These are phyloP conservation scores for Pocillopora damicornis DNA, from an alignment of 64 coral and sea anemone genomes.

Conservation along the genomic window DNA sequence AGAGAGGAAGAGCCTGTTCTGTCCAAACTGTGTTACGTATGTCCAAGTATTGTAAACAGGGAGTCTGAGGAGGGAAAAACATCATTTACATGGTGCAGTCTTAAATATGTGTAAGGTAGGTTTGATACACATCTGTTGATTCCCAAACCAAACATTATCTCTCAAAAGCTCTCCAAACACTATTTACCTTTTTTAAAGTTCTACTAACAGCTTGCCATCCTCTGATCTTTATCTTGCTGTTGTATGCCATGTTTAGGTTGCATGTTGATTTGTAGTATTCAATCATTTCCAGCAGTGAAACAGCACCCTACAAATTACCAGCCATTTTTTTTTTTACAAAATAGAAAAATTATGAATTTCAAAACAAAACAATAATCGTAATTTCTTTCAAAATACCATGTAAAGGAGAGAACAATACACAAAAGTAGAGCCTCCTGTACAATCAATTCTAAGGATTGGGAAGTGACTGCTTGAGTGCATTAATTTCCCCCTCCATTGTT, in stretches of 20 bases:
- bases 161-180: too few relatives aligned
- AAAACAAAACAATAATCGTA: neutral
- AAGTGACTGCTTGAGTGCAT: too few relatives aligned
- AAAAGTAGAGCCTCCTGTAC: too few relatives aligned
- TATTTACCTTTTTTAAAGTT: conserved; percentile 75
- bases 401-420: too few relatives aligned
- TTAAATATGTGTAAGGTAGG: too few relatives aligned
- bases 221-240: conserved; percentile 82
- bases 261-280: conserved; percentile 90
- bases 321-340: neutral
- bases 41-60: conserved; percentile 84
- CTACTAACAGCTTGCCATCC: conserved; percentile 86
- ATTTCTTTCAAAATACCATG: too few relatives aligned
- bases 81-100: too few relatives aligned
- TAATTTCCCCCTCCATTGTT: too few relatives aligned
- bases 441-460: too few relatives aligned
- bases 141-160: neutral
- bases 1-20: conserved; percentile 77
- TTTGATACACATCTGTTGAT: too few relatives aligned
- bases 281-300: conserved; percentile 96
- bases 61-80: conserved; percentile 57
- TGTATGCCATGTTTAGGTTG: conserved; percentile 87
- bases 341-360: neutral
- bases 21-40: conserved; percentile 90
- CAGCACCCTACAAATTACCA: conserved; percentile 55